phyloP scores from a whole-genome alignment of 2,113 vertebrate genomes.

The Otocyon megalotis region DNA sequence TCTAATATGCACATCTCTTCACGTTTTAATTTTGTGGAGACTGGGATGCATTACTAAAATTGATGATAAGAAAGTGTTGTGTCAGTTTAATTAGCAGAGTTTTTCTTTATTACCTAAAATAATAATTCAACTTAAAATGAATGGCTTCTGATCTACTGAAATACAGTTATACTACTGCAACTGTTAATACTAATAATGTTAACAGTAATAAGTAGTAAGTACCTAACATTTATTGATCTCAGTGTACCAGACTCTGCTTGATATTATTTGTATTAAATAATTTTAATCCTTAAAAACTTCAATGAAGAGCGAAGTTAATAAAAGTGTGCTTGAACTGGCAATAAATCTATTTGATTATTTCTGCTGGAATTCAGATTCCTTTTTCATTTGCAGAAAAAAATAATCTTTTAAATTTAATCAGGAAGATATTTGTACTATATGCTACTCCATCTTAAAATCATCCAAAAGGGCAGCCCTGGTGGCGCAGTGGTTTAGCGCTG shows the following conservation, averaged over 20 bases:
- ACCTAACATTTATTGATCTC: background rate
- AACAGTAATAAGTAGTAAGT: background rate
- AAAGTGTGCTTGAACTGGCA: background rate
- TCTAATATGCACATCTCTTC: background rate
- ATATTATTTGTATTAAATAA: conserved; percentile 27
- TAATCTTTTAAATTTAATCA: conserved; percentile 54
- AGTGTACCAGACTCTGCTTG: background rate
- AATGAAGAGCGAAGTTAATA: conserved; percentile 41
- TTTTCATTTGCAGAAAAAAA: conserved; percentile 44
- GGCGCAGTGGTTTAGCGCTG: no score
- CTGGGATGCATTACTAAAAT: background rate
- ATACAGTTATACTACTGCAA: background rate
- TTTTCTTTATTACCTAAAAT: background rate
- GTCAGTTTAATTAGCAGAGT: background rate
- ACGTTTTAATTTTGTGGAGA: background rate
- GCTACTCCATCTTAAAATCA: conserved; percentile 60
- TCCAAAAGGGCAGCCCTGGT: background rate
- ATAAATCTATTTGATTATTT: conserved; percentile 24
- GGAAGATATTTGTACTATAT: background rate
- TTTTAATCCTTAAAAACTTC: conserved; percentile 33
- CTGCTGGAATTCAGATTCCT: background rate
- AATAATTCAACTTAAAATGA: conserved; percentile 30
- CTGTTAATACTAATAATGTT: background rate
- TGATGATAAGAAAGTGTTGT: background rate
- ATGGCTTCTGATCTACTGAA: conserved; percentile 10